Evolutionary conservation across 2,113 vertebrate species (phyloP).

Genomic region (Atrichornis clamosus): DNA sequence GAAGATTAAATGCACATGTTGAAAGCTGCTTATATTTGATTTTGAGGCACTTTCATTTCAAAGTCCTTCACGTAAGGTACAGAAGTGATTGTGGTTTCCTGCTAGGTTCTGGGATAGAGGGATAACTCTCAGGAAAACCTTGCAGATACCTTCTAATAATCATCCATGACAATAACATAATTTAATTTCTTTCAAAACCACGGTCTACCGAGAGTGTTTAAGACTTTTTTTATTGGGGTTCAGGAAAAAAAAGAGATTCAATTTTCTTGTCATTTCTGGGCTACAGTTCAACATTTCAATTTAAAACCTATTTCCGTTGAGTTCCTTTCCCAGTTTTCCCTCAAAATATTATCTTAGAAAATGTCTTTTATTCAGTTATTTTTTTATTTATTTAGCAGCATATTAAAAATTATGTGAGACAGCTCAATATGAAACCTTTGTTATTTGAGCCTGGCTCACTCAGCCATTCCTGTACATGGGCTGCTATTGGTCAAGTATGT

Average conservation of each 20-base stretch:
- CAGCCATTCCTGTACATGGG: neutral
- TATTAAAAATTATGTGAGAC: constrained; percentile 23
- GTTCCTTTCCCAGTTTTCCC: constrained; percentile 54
- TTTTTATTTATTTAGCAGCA: constrained; percentile 44
- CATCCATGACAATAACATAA: constrained; percentile 62
- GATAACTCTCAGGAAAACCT: constrained; percentile 51
- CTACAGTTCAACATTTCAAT: constrained; percentile 60
- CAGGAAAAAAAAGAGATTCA: constrained; percentile 16
- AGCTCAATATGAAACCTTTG: constrained; percentile 14
- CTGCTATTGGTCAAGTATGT: constrained; percentile 43
- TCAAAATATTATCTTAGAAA: constrained; percentile 58
- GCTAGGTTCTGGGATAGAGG: constrained; percentile 55
- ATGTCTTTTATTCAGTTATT: neutral
- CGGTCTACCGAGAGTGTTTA: constrained; percentile 46
- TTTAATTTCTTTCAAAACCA: constrained; percentile 51
- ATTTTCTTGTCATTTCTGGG: constrained; percentile 68
- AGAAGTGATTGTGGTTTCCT: constrained; percentile 82
- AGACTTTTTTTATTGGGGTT: constrained; percentile 56
- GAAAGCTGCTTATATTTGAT: constrained; percentile 73
- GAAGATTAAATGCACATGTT: constrained; percentile 83
- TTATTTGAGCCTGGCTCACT: constrained; percentile 34
- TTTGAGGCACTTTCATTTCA: constrained; percentile 67
- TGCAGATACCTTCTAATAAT: constrained; percentile 64
- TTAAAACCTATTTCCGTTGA: constrained; percentile 56
- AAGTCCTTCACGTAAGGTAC: constrained; percentile 70